Evolutionary conservation across 1,140 invertebrate species (phyloP).

Genomic region (Melipona quadrifasciata): DNA sequence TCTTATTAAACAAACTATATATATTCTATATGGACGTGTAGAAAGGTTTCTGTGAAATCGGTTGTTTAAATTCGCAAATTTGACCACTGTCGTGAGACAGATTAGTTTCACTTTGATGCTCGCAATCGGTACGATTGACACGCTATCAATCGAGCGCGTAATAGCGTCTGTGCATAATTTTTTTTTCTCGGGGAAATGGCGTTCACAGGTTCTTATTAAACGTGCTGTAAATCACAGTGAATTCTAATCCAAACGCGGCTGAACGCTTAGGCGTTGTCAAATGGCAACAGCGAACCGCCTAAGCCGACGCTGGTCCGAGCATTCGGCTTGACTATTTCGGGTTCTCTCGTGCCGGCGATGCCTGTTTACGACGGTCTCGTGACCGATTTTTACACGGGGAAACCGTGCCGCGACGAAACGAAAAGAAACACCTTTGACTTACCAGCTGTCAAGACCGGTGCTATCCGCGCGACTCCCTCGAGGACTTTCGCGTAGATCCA

Average conservation of each 20-base stretch:
- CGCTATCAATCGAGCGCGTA: too few species aligned
- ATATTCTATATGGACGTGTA: too few species aligned
- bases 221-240: slow-evolving; percentile 27
- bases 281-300: slow-evolving; percentile 47
- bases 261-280: slow-evolving; percentile 54
- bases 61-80: too few species aligned
- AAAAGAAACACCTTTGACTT: neutral
- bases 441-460: neutral
- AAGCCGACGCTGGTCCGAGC: slow-evolving; percentile 53
- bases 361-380: slow-evolving; percentile 42
- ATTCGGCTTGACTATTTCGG: slow-evolving; percentile 57
- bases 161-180: too few species aligned
- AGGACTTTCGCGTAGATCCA: neutral
- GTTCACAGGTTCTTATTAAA: too few species aligned
- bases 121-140: too few species aligned
- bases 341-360: slow-evolving; percentile 37
- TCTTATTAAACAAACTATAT: too few species aligned
- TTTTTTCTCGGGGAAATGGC: too few species aligned
- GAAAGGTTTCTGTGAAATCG: too few species aligned
- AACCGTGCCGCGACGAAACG: slow-evolving; percentile 5
- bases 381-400: slow-evolving; percentile 48
- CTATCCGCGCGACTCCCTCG: neutral
- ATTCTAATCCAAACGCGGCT: slow-evolving; percentile 50
- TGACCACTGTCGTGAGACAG: too few species aligned
- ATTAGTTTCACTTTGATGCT: too few species aligned